Conservation (phyloP, 2,113 vertebrate genomes). For the Lanius ludovicianus region DNA sequence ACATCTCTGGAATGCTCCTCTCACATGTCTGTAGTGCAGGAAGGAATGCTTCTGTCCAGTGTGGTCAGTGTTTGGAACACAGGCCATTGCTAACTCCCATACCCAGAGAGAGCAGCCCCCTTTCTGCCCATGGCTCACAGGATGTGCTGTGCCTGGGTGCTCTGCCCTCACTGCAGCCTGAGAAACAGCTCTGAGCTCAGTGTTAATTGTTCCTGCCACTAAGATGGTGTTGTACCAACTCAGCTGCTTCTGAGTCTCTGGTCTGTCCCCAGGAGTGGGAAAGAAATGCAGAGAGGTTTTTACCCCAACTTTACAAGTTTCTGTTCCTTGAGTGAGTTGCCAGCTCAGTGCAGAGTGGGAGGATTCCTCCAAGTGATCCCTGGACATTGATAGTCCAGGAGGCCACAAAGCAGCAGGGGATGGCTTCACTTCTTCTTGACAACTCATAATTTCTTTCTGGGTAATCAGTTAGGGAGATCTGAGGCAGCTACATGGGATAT, state of each 20-base stretch:
- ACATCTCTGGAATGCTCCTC: not conserved
- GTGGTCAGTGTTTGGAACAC: not conserved
- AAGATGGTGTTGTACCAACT: not conserved
- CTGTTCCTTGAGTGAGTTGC: not conserved
- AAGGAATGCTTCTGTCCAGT: not conserved
- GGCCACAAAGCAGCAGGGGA: not conserved
- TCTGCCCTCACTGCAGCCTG: not conserved
- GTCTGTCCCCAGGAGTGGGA: not conserved
- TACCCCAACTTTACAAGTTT: not conserved
- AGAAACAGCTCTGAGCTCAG: not conserved
- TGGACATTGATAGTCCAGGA: not conserved
- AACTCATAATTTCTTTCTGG: not conserved
- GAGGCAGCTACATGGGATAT: not conserved
- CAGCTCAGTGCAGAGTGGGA: not conserved
- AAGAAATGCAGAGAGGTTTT: not conserved
- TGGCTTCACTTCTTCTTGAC: not conserved
- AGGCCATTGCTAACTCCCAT: not conserved
- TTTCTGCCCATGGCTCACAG: not conserved
- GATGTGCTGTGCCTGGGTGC: not conserved
- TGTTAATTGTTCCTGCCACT: not conserved
- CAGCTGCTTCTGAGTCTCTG: not conserved
- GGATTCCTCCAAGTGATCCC: not conserved
- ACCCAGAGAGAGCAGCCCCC: not conserved
- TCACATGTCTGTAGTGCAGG: fast-evolving
- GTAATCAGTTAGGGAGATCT: not conserved